Base-by-base conservation (phyloP, 2,797 vertebrate genomes). In the Ara ararauna region DNA sequence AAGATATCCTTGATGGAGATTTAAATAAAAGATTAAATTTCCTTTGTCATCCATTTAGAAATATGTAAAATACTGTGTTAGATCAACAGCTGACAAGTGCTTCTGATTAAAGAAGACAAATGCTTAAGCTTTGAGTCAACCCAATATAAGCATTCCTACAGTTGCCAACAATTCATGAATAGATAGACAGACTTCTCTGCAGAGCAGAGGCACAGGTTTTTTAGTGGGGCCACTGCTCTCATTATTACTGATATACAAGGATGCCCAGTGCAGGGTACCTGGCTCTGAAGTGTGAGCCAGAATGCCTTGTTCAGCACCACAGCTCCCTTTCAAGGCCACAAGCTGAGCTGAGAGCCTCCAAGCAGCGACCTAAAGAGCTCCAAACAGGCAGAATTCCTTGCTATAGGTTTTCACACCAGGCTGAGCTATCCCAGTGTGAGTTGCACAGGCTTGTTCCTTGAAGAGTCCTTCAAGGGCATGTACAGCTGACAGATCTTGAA, bases 121-220 rank as follows among this genome's bases (percentile, higher is more conserved):
- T 18, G 19, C 1, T 2, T 45, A 72, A 78, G 24, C 11, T 84
- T 80, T 0, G 0, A n/a, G 53, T 20, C 4, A 0, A 62, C 27
- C 73, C 50, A 72, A 23, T 29, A 4, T 7, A 60, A 67, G 23
- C 15, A 1, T 48, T 72, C 19, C 34, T 68, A 16, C 13, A 27
- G 44, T 36, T 0, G 0, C n/a, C 7, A 54, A 23, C 34, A 75
- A 36, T 40, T 70, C 27, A 24, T 26, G 27, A 81, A 38, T 7
- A 64, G 64, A 38, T 8, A 64, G 64, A 26, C 11, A 14, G 29
- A 75, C 22, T 74, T 80, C 45, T 29, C 40, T 53, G 72, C 62
- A 85, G 40, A 89, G 38, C 26, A 61, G 36, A 42, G 45, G 16
- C 45, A 81, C 2, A 20, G 7, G 7, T 11, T 23, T 66, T 65